Percentiles rank a stretch among this genome's conserved stretches.
Evolutionary conservation across 2,888 invertebrate genomes (phyloP).

Genomic region (Drosophila anomalata): DNA sequence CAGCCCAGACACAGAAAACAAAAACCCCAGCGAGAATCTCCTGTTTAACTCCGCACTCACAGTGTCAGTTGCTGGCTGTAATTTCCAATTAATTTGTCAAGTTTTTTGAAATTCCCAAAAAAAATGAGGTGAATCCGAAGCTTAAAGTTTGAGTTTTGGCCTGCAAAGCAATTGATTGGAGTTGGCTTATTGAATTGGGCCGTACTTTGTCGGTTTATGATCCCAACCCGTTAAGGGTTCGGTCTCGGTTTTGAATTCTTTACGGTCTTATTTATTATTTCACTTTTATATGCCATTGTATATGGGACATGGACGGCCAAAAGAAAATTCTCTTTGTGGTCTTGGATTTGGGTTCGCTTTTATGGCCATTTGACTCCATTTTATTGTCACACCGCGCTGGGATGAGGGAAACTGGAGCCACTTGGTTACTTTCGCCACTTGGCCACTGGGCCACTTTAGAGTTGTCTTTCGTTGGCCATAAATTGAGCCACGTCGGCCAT

Average conservation of each 20-base stretch:
- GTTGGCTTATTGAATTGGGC: slow-evolving; percentile 5
- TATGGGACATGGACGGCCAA: slow-evolving; percentile 4
- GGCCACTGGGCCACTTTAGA: slow-evolving; percentile 71
- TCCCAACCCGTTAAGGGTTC: slow-evolving; percentile 35
- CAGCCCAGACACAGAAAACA: slow-evolving; percentile 32
- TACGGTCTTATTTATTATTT: slow-evolving; percentile 79
- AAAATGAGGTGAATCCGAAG: background rate
- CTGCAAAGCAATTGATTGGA: slow-evolving; percentile 23
- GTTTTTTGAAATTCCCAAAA: background rate
- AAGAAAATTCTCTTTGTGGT: slow-evolving; percentile 25
- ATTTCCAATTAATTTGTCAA: slow-evolving; percentile 46
- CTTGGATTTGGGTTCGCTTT: slow-evolving; percentile 60
- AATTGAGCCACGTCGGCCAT: slow-evolving; percentile 75
- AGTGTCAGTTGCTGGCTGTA: slow-evolving; percentile 43
- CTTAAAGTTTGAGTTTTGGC: slow-evolving; percentile 9
- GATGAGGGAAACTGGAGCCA: slow-evolving; percentile 5
- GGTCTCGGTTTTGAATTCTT: slow-evolving; percentile 30
- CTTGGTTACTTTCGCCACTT: slow-evolving; percentile 46
- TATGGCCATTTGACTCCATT: slow-evolving; percentile 79
- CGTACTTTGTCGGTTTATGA: slow-evolving; percentile 40
- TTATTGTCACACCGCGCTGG: slow-evolving; percentile 75
- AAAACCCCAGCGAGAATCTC: slow-evolving; percentile 15
- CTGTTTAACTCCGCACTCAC: background rate
- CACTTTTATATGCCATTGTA: slow-evolving; percentile 57
- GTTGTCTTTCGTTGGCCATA: slow-evolving; percentile 73